Conservation (phyloP, 92 coral and sea anemone genomes). For the Heliopora coerulea region DNA sequence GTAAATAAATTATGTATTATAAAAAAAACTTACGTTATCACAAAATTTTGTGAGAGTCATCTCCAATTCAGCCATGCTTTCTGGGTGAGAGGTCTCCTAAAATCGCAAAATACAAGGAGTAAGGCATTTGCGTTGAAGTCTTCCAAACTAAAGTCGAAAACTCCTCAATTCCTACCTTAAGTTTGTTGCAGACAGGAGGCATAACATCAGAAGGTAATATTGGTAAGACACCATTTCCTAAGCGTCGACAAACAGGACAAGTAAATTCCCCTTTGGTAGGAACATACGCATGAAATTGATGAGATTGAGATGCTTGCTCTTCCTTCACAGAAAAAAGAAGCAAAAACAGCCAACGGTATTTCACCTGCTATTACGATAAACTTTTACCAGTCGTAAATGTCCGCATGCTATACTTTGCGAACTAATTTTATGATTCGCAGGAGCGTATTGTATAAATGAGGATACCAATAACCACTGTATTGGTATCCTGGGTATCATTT, state of each 20-base stretch:
- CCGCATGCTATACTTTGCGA: too few relatives aligned
- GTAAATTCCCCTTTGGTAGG: slow-evolving; percentile 89
- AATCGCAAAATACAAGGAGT: neutral
- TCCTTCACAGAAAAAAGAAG: neutral
- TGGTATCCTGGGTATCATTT: too few relatives aligned
- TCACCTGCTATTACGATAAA: too few relatives aligned
- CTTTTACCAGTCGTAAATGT: too few relatives aligned
- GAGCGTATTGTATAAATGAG: too few relatives aligned
- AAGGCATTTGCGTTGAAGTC: neutral
- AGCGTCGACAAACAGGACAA: slow-evolving; percentile 92
- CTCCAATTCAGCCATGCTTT: slow-evolving; percentile 25
- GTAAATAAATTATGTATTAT: neutral
- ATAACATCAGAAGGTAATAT: slow-evolving; percentile 74
- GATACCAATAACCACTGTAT: too few relatives aligned
- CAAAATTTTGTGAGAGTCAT: slow-evolving; percentile 8
- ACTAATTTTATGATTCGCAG: too few relatives aligned
- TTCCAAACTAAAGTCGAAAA: neutral
- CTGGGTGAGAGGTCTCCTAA: slow-evolving; percentile 19
- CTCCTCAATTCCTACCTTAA: slow-evolving; percentile 52
- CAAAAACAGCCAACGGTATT: too few relatives aligned
- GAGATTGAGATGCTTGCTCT: neutral
- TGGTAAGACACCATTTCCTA: slow-evolving; percentile 84
- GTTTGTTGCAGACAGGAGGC: slow-evolving; percentile 40
- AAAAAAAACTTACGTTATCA: slow-evolving; percentile 21
- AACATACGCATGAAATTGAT: slow-evolving; percentile 44